These are phyloP conservation scores for Canis aureus DNA, from an alignment of 2,113 vertebrate species.

Conservation along the genomic window DNA sequence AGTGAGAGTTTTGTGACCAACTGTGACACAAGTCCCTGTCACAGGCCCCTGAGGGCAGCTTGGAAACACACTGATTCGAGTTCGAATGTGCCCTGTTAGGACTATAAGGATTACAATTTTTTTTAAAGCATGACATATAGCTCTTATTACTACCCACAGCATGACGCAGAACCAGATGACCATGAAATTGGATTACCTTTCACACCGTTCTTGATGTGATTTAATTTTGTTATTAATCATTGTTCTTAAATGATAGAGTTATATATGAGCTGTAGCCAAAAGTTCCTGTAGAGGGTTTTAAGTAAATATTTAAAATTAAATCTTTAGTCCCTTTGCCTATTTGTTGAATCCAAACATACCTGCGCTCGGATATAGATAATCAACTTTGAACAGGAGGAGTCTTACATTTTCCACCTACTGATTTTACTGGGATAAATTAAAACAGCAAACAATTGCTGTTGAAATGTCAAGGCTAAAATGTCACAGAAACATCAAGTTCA, in stretches of 20 bases:
- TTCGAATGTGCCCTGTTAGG: background rate
- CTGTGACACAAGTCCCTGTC: conserved; percentile 31
- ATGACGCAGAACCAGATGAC: background rate
- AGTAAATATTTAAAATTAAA: conserved; percentile 46
- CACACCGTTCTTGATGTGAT: conserved; percentile 4
- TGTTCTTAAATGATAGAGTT: conserved; percentile 59
- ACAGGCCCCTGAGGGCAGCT: background rate
- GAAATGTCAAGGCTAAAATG: conserved; percentile 77
- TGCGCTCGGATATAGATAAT: background rate
- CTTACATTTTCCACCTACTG: conserved; percentile 58
- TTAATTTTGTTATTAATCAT: conserved; percentile 49
- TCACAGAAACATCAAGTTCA: conserved; percentile 61
- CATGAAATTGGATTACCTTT: conserved; percentile 15
- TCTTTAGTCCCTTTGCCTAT: conserved; percentile 23
- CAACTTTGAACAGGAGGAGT: conserved; percentile 12
- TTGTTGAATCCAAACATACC: conserved; percentile 51
- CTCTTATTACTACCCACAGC: background rate
- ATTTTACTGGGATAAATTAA: conserved; percentile 64
- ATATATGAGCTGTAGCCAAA: conserved; percentile 35
- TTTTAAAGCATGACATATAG: background rate
- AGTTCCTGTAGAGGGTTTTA: conserved; percentile 4
- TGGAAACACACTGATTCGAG: conserved; percentile 28
- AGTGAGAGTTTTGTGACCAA: conserved; percentile 56
- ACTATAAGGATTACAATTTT: background rate
- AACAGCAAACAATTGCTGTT: conserved; percentile 23